Conservation (phyloP, 92 coral and sea anemone genomes). For the Chrysogorgia sp. region DNA sequence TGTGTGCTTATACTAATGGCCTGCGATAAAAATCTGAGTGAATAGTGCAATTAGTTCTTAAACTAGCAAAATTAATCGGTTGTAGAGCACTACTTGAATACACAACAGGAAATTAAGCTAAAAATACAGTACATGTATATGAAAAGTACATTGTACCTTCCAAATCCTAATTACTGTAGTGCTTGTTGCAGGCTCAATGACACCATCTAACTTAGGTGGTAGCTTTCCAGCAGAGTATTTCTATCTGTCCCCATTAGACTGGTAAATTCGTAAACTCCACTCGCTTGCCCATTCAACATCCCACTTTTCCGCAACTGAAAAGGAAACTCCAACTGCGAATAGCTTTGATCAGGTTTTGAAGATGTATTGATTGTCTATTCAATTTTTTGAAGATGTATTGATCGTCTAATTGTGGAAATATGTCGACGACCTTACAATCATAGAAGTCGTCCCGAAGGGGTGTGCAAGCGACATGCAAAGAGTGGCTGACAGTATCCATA, state of each 20-base stretch:
- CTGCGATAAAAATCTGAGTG: constrained; percentile 4
- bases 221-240: constrained; percentile 57
- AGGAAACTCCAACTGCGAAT: constrained; percentile 69
- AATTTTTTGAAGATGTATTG: too few species aligned
- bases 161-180: constrained; percentile 61
- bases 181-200: constrained; percentile 59
- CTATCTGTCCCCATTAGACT: constrained; percentile 68
- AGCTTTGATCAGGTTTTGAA: constrained; percentile 50
- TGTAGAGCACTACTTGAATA: neutral
- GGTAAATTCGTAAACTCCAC: constrained; percentile 64
- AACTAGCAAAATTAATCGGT: constrained; percentile 1
- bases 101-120: neutral
- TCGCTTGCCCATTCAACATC: constrained; percentile 67
- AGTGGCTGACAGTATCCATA: too few species aligned
- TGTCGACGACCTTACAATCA: too few species aligned
- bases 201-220: constrained; percentile 61
- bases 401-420: too few species aligned
- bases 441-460: too few species aligned
- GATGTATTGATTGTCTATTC: constrained; percentile 37
- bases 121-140: constrained; percentile 5
- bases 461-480: too few species aligned
- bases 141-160: constrained; percentile 53
- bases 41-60: neutral
- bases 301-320: constrained; percentile 63
- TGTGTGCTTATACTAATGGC: too few species aligned